phyloP scores from a whole-genome alignment of 2,797 vertebrate genomes.

The Ciconia nigra region DNA sequence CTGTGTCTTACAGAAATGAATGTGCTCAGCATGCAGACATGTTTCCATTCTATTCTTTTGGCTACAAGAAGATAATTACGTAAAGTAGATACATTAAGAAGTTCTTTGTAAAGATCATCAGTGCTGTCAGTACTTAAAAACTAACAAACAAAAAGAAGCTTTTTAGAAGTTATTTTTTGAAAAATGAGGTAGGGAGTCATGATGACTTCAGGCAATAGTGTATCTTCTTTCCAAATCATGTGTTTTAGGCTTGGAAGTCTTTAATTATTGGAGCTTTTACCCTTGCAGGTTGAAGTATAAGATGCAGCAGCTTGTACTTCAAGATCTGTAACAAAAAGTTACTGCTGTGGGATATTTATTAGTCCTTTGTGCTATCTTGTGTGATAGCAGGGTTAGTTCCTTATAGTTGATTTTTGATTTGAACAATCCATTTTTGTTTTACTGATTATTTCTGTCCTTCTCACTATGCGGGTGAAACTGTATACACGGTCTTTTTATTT shows the following conservation, averaged over 20 bases:
- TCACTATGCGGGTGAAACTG: background rate
- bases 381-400: background rate
- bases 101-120: background rate
- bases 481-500: background rate
- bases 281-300: background rate
- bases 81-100: background rate
- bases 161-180: background rate
- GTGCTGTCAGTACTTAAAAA: background rate
- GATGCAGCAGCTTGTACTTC: background rate
- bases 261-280: background rate
- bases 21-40: background rate
- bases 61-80: background rate
- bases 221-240: background rate
- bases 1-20: background rate
- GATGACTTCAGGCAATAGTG: background rate
- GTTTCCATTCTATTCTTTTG: background rate
- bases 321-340: background rate
- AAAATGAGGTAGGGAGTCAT: background rate
- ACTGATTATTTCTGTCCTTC: background rate
- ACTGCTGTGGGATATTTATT: background rate
- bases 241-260: background rate
- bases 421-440: background rate
- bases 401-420: background rate
- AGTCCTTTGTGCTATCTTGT: background rate
- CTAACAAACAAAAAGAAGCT: background rate